Percentiles rank a stretch among this genome's conserved stretches.
Conservation (phyloP, 2,113 vertebrate species). For the Alosa alosa region DNA sequence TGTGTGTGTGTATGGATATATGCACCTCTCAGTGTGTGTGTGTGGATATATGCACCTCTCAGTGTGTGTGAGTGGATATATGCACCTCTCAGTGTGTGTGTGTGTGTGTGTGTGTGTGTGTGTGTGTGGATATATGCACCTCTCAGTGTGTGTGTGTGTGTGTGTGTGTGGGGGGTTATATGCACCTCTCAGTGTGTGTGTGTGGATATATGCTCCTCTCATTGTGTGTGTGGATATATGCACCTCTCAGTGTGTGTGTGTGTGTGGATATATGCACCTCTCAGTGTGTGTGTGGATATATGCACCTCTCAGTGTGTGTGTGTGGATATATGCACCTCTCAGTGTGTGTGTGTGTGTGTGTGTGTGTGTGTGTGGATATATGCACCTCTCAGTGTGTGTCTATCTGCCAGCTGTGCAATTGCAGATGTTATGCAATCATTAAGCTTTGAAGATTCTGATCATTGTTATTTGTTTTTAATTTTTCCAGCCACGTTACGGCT, state of each 20-base stretch:
- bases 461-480: slow-evolving; percentile 5
- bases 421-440: neutral
- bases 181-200: neutral
- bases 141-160: no score
- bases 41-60: no score
- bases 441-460: neutral
- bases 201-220: neutral
- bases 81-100: no score
- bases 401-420: slow-evolving; percentile 4
- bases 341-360: slow-evolving; percentile 43
- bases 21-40: no score
- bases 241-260: neutral
- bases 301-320: neutral
- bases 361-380: neutral
- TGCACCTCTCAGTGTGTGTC: neutral
- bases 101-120: no score
- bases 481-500: slow-evolving; percentile 80
- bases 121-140: no score
- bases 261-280: no score
- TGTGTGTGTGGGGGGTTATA: slow-evolving; percentile 22
- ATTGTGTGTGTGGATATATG: slow-evolving; percentile 52
- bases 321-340: neutral
- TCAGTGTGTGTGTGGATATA: slow-evolving; percentile 39
- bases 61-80: no score
- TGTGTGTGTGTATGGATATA: no score